Conservation (phyloP, 2,888 invertebrate genomes). For the Tanytarsus gracilentus region DNA sequence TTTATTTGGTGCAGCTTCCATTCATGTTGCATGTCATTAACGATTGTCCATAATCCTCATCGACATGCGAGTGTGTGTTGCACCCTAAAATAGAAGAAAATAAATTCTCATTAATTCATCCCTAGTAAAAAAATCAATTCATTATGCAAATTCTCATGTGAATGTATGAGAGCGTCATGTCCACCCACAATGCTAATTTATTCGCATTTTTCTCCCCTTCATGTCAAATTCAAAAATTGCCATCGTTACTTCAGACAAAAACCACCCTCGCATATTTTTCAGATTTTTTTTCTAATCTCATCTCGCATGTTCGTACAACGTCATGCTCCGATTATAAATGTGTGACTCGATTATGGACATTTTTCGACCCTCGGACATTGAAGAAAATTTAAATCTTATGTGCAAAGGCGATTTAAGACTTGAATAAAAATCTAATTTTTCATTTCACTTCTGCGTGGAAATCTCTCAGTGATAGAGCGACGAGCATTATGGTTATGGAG, state of each 20-base stretch:
- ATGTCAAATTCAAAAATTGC: not conserved
- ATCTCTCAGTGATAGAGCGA: too few relatives aligned
- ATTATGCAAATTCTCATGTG: conserved; percentile 3
- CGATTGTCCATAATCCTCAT: too few relatives aligned
- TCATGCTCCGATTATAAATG: conserved; percentile 25
- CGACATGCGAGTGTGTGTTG: too few relatives aligned
- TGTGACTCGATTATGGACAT: conserved; percentile 23
- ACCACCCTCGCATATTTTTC: conserved; percentile 1
- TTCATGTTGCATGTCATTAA: too few relatives aligned
- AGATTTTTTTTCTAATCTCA: not conserved
- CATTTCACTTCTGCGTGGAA: conserved; percentile 14
- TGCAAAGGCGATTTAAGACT: conserved; percentile 29
- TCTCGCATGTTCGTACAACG: not conserved
- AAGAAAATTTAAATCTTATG: conserved; percentile 27
- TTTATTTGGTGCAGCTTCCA: too few relatives aligned
- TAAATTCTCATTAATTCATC: too few relatives aligned
- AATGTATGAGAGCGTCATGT: not conserved
- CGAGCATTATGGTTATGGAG: too few relatives aligned
- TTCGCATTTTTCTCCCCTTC: not conserved
- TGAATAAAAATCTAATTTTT: conserved; percentile 29
- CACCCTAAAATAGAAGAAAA: too few relatives aligned
- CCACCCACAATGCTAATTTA: conserved; percentile 12
- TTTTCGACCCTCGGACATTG: conserved; percentile 4
- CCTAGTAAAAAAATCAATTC: conserved; percentile 11
- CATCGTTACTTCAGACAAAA: not conserved